Evolutionary conservation across 2,888 invertebrate genomes (phyloP), one percentile per base, ranked within the genome.

Genomic region (Pterostichus niger): DNA sequence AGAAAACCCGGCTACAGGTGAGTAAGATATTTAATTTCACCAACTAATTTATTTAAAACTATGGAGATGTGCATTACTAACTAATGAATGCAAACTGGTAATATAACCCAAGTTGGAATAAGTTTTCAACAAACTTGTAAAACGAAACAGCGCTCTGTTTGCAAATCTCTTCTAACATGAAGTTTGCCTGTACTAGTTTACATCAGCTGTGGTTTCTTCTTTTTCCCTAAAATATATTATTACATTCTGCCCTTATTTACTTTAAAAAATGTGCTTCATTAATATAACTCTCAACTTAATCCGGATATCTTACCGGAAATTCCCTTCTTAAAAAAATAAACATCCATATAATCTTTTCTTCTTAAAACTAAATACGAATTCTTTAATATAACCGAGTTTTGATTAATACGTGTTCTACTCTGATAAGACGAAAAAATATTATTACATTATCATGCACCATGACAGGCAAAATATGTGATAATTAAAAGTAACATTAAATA

Each of bases 81-180:
- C 64, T 64, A 64, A 64, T 71, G 15, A 17, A 71, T 71, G 68
- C 40, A 71, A 17, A 71, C 44, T 71, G 24, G 15, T 71, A 71
- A 40, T 10, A 71, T 71, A 15, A 44, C 15, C 68, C 15, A 71
- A 71, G 24, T 71, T 71, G 5, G 40, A 71, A 44, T 71, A 71
- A 44, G 44, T 44, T 64, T 7, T 6, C 5, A 6, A n/a, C n/a
- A n/a, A 64, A 64, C 64, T 64, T 64, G 31, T 11, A 64, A 64
- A 64, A 64, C 64, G 33, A 35, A 64, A 64, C 5, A 64, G 35
- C 35, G 33, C n/a, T 49, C n/a, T 64, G 64, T 64, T 33, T 64
- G 35, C 33, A 64, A 64, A 64, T 64, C n/a, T 64, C 13, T 33
- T 59, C 59, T 17, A 59, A 64, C 64, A 64, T 10, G n/a, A 64